Evolutionary conservation across 2,888 invertebrate genomes (phyloP).

Genomic region (Abrostola tripartita): DNA sequence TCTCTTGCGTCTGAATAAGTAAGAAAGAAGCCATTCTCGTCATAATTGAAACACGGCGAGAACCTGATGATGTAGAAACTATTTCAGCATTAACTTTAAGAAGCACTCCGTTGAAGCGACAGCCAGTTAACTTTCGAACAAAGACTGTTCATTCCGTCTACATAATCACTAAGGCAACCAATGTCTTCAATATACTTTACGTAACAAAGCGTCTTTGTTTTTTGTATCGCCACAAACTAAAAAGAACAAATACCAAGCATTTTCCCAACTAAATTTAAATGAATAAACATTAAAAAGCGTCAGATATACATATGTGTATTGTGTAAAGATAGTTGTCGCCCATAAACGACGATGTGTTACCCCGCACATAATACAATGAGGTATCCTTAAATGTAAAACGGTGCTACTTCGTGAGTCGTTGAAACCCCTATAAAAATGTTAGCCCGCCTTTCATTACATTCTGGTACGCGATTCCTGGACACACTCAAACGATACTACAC

Average conservation of each 20-base stretch:
- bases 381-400: slow-evolving; percentile 87
- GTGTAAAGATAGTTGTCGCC: slow-evolving; percentile 76
- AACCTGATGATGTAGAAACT: too few relatives aligned
- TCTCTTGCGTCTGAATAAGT: too few relatives aligned
- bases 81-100: too few relatives aligned
- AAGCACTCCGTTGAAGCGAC: too few relatives aligned
- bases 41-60: too few relatives aligned
- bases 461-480: slow-evolving; percentile 68
- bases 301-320: slow-evolving; percentile 40
- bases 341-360: slow-evolving; percentile 79
- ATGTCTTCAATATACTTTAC: too few relatives aligned
- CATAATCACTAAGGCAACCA: too few relatives aligned
- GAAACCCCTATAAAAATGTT: slow-evolving; percentile 87
- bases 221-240: not conserved
- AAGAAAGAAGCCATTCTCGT: too few relatives aligned
- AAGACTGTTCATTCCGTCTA: too few relatives aligned
- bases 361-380: slow-evolving; percentile 83
- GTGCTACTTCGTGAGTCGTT: slow-evolving; percentile 81
- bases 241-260: not conserved
- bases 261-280: slow-evolving; percentile 24
- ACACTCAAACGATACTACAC: slow-evolving; percentile 60
- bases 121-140: too few relatives aligned
- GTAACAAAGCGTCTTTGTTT: too few relatives aligned
- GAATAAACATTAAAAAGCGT: slow-evolving; percentile 32
- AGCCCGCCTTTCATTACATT: slow-evolving; percentile 86